Conservation (phyloP, 2,113 vertebrate genomes). For the Austrofundulus limnaeus region DNA sequence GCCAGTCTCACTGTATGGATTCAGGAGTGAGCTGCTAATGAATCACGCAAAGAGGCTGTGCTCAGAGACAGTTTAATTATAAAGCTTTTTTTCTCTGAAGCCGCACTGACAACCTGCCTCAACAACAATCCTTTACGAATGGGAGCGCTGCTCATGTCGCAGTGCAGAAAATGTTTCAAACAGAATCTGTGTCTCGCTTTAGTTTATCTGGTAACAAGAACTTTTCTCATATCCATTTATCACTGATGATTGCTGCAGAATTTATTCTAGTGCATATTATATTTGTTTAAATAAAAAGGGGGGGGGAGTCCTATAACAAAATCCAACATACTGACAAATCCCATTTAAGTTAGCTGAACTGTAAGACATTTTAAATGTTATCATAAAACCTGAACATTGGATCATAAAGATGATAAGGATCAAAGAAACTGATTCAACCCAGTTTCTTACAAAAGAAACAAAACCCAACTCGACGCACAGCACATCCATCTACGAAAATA, state of each 20-base stretch:
- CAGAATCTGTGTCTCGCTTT: slow-evolving; percentile 45
- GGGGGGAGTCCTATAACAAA: too few species aligned
- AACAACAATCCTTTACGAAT: slow-evolving; percentile 53
- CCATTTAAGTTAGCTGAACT: background rate
- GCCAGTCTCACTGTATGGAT: slow-evolving; percentile 37
- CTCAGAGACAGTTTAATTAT: slow-evolving; percentile 74
- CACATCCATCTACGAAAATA: slow-evolving; percentile 32
- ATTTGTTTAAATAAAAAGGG: too few species aligned
- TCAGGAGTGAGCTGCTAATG: slow-evolving; percentile 52
- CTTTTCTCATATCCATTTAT: background rate
- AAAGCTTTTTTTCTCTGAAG: slow-evolving; percentile 59
- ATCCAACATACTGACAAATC: background rate
- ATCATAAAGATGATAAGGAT: too few species aligned
- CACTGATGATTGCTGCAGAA: background rate
- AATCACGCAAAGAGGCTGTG: slow-evolving; percentile 64
- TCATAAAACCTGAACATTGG: too few species aligned
- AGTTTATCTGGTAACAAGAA: slow-evolving; percentile 41
- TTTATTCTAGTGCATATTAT: too few species aligned
- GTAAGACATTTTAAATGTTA: too few species aligned
- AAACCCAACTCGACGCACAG: background rate
- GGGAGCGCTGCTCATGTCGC: slow-evolving; percentile 31
- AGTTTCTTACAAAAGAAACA: slow-evolving; percentile 40
- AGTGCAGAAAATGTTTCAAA: slow-evolving; percentile 24
- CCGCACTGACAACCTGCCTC: slow-evolving; percentile 56
- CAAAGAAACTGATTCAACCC: slow-evolving; percentile 15